Conservation (phyloP, 2,113 vertebrate genomes). For the Pelvicachromis taeniatus region DNA sequence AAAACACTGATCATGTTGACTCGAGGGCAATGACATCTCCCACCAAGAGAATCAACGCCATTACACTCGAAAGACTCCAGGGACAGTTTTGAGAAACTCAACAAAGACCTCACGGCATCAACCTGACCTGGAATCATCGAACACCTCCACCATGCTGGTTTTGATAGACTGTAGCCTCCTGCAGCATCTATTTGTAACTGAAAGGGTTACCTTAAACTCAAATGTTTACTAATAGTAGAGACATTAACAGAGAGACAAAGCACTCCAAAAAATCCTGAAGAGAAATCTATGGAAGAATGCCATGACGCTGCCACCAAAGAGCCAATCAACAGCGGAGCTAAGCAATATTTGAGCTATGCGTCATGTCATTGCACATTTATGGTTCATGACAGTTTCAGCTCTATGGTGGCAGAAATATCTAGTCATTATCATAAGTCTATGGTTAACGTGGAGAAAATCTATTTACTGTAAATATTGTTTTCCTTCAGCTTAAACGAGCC, state of each 20-base stretch:
- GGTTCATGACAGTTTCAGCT: not conserved
- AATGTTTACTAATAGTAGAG: rapidly evolving
- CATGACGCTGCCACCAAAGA: no score
- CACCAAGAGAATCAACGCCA: not conserved
- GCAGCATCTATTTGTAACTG: not conserved
- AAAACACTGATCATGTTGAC: not conserved
- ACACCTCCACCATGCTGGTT: not conserved
- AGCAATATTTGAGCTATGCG: not conserved
- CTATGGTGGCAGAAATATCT: not conserved
- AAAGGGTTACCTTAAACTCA: not conserved
- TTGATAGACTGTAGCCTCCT: not conserved
- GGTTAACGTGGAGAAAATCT: not conserved
- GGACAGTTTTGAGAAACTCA: not conserved
- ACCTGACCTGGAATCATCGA: not conserved
- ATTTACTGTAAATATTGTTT: not conserved
- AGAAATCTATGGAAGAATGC: not conserved
- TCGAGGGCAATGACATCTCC: not conserved
- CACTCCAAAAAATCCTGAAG: not conserved
- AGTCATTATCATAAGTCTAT: not conserved
- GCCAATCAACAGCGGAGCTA: rapidly evolving
- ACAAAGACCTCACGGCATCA: not conserved
- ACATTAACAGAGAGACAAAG: rapidly evolving
- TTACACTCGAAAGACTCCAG: not conserved
- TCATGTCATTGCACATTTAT: not conserved
- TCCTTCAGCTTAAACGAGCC: not conserved